A percentile compares a stretch with the other conserved stretches of the same genome.
These are phyloP conservation scores for Perithous albicinctus DNA, from an alignment of 2,888 invertebrate species.

Conservation along the genomic window DNA sequence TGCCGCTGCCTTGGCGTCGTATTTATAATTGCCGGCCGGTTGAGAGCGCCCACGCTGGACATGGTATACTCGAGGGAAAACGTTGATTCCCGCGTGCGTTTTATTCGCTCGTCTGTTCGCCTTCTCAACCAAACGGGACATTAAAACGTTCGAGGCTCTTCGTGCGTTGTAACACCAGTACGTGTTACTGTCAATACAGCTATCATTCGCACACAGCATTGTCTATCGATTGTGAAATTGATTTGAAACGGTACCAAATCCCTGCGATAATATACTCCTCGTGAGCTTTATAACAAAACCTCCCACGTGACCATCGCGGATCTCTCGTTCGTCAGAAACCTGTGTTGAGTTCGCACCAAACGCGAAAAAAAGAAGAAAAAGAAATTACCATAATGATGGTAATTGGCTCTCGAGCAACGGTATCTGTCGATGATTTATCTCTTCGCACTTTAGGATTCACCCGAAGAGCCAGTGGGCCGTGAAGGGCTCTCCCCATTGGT, in stretches of 20 bases:
- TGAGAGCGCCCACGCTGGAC: conserved; percentile 63
- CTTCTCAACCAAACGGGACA: conserved; percentile 39
- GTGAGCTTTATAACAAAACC: conserved; percentile 28
- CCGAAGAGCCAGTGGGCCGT: conserved; percentile 20
- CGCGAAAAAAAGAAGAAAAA: conserved; percentile 56
- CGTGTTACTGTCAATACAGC: conserved; percentile 29
- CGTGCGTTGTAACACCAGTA: background rate
- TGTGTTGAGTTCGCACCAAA: conserved; percentile 39
- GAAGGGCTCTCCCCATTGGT: conserved; percentile 44
- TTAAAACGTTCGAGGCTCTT: conserved; percentile 48
- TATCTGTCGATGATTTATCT: conserved; percentile 63
- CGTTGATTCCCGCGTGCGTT: conserved; percentile 21
- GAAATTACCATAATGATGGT: conserved; percentile 60
- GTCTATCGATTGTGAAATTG: conserved; percentile 61
- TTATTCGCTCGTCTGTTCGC: conserved; percentile 30
- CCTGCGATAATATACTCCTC: conserved; percentile 8
- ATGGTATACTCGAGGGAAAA: conserved; percentile 61
- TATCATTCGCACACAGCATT: conserved; percentile 47
- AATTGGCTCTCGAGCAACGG: conserved; percentile 59
- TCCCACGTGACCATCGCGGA: conserved; percentile 23
- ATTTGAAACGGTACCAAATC: conserved; percentile 53
- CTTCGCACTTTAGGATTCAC: conserved; percentile 46
- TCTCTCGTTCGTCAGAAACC: conserved; percentile 14
- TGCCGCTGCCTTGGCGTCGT: conserved; percentile 50
- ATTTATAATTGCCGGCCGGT: conserved; percentile 62